phyloP scores from a whole-genome alignment of 2,113 vertebrate genomes.

The Sebastes schlegelii region DNA sequence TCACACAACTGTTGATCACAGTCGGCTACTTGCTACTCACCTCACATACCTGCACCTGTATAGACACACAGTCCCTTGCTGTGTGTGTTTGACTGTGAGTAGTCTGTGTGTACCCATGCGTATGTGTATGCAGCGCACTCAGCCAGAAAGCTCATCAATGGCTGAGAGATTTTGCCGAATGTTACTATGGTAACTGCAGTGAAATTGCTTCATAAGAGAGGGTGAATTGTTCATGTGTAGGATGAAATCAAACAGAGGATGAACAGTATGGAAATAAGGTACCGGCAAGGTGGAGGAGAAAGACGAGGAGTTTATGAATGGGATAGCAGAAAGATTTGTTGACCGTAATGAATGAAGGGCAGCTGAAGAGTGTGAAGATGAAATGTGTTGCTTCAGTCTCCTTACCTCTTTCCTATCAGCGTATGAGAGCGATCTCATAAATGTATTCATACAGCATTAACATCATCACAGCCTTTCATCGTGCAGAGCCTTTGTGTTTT shows the following conservation, averaged over 20 bases:
- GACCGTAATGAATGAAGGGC: background rate
- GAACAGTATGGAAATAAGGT: constrained; percentile 35
- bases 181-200: constrained; percentile 81
- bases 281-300: constrained; percentile 2
- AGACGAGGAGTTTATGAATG: constrained; percentile 45
- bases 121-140: constrained; percentile 44
- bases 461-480: constrained; percentile 28
- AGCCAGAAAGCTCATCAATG: constrained; percentile 74
- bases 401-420: background rate
- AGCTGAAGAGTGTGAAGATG: background rate
- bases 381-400: background rate
- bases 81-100: no score
- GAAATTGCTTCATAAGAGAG: constrained; percentile 58
- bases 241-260: constrained; percentile 48
- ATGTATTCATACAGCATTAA: constrained; percentile 17
- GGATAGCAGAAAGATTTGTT: background rate
- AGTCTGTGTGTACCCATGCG: background rate
- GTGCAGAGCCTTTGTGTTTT: constrained; percentile 28
- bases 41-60: constrained; percentile 47
- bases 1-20: constrained; percentile 33
- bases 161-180: constrained; percentile 61
- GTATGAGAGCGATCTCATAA: background rate
- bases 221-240: constrained; percentile 47
- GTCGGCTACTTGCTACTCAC: constrained; percentile 40
- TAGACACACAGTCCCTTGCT: background rate